Percentiles rank a stretch among this genome's conserved stretches.
Evolutionary conservation across 2,113 vertebrate species (phyloP).

Genomic region (Tupaia chinensis): DNA sequence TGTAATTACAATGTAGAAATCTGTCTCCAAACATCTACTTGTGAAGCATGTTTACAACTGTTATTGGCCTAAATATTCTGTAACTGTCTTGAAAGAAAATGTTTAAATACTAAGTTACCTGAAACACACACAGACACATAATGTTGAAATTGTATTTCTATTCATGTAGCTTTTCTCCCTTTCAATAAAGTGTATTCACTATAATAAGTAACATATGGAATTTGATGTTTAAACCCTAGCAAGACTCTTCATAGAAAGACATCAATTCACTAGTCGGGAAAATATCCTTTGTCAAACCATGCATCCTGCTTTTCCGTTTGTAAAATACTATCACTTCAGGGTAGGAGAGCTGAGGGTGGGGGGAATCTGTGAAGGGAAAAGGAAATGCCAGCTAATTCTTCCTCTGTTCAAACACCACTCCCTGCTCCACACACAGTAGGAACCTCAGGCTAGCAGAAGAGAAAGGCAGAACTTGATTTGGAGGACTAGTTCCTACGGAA

Average conservation of each 20-base stretch:
- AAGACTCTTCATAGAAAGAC: slow-evolving; percentile 59
- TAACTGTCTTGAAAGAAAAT: slow-evolving; percentile 37
- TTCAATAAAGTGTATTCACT: slow-evolving; percentile 53
- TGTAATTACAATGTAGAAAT: neutral
- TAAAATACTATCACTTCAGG: neutral
- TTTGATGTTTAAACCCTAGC: slow-evolving; percentile 56
- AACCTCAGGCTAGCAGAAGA: neutral
- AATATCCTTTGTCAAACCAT: slow-evolving; percentile 12
- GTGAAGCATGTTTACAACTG: slow-evolving; percentile 3
- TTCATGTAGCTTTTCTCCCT: slow-evolving; percentile 38
- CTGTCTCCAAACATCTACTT: slow-evolving; percentile 55
- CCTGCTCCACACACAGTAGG: too few species aligned
- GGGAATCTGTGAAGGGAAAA: fast-evolving
- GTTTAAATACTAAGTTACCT: slow-evolving; percentile 58
- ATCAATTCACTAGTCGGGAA: slow-evolving; percentile 16
- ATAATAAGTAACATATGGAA: slow-evolving; percentile 50
- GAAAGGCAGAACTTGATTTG: neutral
- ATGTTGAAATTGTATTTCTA: slow-evolving; percentile 58
- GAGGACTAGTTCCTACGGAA: neutral
- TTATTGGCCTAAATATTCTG: slow-evolving; percentile 46
- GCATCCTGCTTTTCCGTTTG: neutral
- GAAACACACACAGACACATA: slow-evolving; percentile 15
- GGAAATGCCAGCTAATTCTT: fast-evolving
- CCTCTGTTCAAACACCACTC: neutral
- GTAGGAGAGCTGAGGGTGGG: neutral